Percentiles rank a stretch among this genome's conserved stretches.
These are phyloP conservation scores for Polypedilum vanderplanki DNA, from an alignment of 1,140 invertebrate species.

Conservation along the genomic window DNA sequence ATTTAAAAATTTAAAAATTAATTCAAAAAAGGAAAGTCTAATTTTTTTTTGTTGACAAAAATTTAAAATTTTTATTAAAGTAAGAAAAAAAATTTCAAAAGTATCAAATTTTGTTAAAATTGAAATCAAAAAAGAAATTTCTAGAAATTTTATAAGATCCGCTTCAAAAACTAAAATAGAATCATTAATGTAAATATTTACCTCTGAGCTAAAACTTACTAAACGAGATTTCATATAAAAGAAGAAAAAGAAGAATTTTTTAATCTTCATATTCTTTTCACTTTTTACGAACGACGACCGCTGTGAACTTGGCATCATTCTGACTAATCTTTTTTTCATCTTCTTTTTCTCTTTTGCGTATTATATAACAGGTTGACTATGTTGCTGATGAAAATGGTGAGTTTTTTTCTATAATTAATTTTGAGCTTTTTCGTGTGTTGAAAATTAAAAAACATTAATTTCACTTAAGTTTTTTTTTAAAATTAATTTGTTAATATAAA, in stretches of 20 bases:
- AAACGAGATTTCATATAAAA: neutral
- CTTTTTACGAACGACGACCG: neutral
- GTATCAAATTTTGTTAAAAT: neutral
- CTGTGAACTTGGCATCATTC: neutral
- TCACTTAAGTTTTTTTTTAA: neutral
- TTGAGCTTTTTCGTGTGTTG: neutral
- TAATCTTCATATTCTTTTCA: neutral
- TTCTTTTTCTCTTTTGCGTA: neutral
- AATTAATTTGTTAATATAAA: neutral
- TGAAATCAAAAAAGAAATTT: neutral
- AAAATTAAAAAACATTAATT: too few relatives aligned
- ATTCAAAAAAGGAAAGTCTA: too few relatives aligned
- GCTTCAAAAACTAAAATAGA: neutral
- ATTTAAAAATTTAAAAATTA: neutral
- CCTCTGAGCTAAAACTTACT: neutral
- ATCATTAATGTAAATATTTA: neutral
- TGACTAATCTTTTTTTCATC: neutral
- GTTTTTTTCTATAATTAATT: neutral
- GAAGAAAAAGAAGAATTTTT: too few relatives aligned
- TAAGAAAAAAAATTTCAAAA: neutral
- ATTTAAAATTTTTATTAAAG: neutral
- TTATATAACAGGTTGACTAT: neutral
- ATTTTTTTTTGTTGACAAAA: neutral
- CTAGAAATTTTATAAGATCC: neutral
- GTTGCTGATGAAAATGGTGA: conserved; percentile 11